Base-by-base conservation (phyloP, 1,140 invertebrate genomes). In the Chelonus insularis region DNA sequence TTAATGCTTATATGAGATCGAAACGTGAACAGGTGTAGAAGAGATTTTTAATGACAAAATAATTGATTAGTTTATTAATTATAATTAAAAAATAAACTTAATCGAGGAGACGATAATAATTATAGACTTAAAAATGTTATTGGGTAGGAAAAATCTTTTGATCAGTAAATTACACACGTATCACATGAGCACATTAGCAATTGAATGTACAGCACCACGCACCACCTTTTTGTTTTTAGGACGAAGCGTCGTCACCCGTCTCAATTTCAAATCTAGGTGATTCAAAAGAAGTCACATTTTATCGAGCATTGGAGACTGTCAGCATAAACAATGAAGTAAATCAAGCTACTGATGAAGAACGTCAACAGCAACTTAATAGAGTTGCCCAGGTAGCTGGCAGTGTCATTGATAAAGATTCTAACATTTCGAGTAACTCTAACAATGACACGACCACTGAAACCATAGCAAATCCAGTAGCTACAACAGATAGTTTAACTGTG, bases 221-320 rank as follows among this genome's bases (percentile, higher is more conserved):
- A 72, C 66, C 69, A 70, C 71, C 55, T 71, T 70, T 75, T 79
- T 81, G 73, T 69, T 80, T 79, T 50, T 77, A 81, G 79, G 73
- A 73, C 65, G 66, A 65, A 41, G 65, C 65, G 41, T 58, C 55
- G 45, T 55, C 63, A 23, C 65, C 71, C 23, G 68, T 80, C 32
- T 69, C 72, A 47, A 68, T 80, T 54, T 72, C 70, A 57, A 80
- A 70, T 60, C 73, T 75, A 51, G 72, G 77, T 48, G 75, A 80
- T 61, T 71, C 78, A 4, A 75, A 77, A 65, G 66, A 78, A 54
- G 45, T 78, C 62, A 80, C 76, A 51, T 74, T 73, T 65, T 79
- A 80, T 71, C 75, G 76, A n/a, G 77, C 77, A 12, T 64, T 79
- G 72, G 77, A 80, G 61, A 70, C 77, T 21, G 72, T 73, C 56